Base-by-base conservation (phyloP, 92 coral and sea anemone genomes). In the Micromussa lordhowensis region DNA sequence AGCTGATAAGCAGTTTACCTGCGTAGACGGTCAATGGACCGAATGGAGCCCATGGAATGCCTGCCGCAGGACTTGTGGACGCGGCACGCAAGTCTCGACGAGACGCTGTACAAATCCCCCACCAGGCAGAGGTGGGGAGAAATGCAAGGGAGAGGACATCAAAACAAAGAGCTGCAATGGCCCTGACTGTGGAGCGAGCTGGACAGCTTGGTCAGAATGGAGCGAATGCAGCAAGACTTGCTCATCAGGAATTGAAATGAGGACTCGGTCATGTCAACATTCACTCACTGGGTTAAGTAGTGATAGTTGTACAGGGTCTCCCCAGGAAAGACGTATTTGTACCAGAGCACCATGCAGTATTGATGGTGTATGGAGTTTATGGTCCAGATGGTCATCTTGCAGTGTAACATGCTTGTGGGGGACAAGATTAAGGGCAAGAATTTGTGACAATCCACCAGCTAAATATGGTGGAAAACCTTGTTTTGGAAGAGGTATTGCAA, bases 201-300 rank as follows among this genome's bases (percentile, higher is more conserved):
- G 99, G 99, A 86, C 93, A 13, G 55, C 76, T 34, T 97, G 99
- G 99, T 90, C 98, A 6, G 73, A 89, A 53, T 97, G 99, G 98
- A 73, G 92, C 29, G 44, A 48, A n/a, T 95, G 98, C 82, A 90
- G 93, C 81, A 81, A 38, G 54, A 90, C 95, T 34, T 96, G 99
- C 58, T 96, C 96, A 48, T 40, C 72, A 58, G 99, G 99, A 22
- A 51, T 68, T 31, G 75, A 86, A 69, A 40, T 21, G 22, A 92
- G 96, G 63, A 69, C 35, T 12, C 90, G 99, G 68, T 72, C 71
- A 16, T 96, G 99, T 58, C 75, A 89, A 26, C 76, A 89, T 32
- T 94, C 94, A 24, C 82, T 51, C 28, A 73, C 80, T 53, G 68
- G 44, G 68, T 28, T 30, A 31, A 83, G 28, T 19, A 71, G 78